phyloP scores from a whole-genome alignment of 1,140 invertebrate genomes.

The Tetramorium simillimum region DNA sequence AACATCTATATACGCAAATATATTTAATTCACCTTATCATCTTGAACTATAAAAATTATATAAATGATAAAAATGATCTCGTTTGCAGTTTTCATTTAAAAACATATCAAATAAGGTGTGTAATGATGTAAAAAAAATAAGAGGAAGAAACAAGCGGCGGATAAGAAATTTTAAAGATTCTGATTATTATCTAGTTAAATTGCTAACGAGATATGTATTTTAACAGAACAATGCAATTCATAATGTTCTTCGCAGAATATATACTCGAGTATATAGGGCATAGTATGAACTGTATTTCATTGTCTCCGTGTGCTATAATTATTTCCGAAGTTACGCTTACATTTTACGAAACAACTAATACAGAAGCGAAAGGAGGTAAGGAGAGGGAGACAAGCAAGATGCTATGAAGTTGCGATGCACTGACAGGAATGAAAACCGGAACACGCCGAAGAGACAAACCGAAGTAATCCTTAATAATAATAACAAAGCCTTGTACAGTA shows the following conservation, averaged over 20 bases:
- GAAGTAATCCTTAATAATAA: background rate
- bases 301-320: constrained; percentile 20
- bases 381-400: background rate
- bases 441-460: background rate
- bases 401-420: background rate
- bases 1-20: background rate
- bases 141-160: too few relatives aligned
- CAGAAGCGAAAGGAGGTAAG: background rate
- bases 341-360: constrained; percentile 1
- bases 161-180: background rate
- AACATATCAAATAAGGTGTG: background rate
- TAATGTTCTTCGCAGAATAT: background rate
- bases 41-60: background rate
- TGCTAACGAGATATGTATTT: background rate
- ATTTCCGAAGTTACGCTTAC: constrained; percentile 10
- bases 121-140: background rate
- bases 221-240: background rate
- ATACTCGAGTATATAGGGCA: background rate
- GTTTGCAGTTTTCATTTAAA: background rate
- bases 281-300: constrained; percentile 2
- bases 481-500: background rate
- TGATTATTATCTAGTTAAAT: background rate
- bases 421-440: constrained; percentile 10
- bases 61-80: background rate
- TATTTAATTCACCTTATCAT: background rate